Evolutionary conservation across 2,888 invertebrate genomes (phyloP).

Genomic region (Lagria hirta): DNA sequence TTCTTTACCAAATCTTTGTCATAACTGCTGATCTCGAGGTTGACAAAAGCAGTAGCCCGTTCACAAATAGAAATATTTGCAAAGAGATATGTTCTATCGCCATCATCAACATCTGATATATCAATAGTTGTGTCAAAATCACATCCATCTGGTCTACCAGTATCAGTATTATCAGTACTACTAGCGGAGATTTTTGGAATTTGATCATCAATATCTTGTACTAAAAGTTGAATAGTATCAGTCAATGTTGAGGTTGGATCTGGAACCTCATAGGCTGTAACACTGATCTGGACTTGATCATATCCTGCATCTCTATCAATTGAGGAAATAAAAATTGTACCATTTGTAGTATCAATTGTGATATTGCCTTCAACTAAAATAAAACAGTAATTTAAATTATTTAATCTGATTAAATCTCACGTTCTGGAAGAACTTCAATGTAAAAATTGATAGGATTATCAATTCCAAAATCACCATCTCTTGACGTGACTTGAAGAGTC

Average conservation of each 20-base stretch:
- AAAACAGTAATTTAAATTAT: no score
- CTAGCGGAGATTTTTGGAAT: conserved; percentile 7
- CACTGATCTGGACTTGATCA: conserved; percentile 35
- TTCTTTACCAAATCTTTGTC: conserved; percentile 58
- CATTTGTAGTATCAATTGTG: conserved; percentile 37
- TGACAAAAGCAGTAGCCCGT: conserved; percentile 4
- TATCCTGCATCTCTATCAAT: conserved; percentile 50
- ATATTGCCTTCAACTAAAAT: conserved; percentile 31
- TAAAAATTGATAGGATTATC: conserved; percentile 59
- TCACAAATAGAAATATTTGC: conserved; percentile 13
- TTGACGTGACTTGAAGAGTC: conserved; percentile 48
- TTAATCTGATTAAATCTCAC: no score
- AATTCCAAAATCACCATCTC: conserved; percentile 65
- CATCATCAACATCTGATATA: not conserved
- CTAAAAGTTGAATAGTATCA: conserved; percentile 45
- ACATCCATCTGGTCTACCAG: no score
- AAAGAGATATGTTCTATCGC: conserved; percentile 7
- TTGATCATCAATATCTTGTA: conserved; percentile 64
- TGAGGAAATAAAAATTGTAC: conserved; percentile 41
- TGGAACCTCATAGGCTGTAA: conserved; percentile 48
- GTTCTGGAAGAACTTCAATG: conserved; percentile 51
- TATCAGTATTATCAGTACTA: no score
- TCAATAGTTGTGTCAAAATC: no score
- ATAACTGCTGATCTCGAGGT: conserved; percentile 37
- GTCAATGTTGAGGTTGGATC: conserved; percentile 32